Evolutionary conservation across 2,888 invertebrate genomes (phyloP).

Genomic region (Drosophila acutilabella): DNA sequence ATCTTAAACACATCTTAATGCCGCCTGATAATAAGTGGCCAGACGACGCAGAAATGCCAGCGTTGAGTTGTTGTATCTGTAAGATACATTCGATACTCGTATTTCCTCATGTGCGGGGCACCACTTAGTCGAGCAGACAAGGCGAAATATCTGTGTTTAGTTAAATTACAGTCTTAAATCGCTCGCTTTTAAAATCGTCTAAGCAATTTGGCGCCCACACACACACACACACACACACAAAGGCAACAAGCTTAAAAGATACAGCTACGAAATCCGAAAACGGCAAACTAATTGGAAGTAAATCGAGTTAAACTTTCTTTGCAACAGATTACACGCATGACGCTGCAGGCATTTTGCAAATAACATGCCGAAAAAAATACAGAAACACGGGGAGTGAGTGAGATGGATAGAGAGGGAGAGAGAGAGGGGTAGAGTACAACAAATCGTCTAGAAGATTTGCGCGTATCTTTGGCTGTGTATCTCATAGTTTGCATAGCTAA

Average conservation of each 20-base stretch:
- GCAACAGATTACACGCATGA: slow-evolving; percentile 74
- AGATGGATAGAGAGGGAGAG: not conserved
- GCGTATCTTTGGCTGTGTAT: slow-evolving; percentile 73
- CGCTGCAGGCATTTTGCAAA: slow-evolving; percentile 63
- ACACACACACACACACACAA: slow-evolving; percentile 17
- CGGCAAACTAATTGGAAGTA: slow-evolving; percentile 77
- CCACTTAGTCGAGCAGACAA: slow-evolving; percentile 59
- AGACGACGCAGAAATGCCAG: slow-evolving; percentile 14
- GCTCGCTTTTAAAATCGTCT: slow-evolving; percentile 33
- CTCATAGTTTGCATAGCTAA: slow-evolving; percentile 81
- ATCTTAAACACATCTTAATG: slow-evolving; percentile 51
- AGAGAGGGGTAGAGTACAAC: slow-evolving; percentile 8
- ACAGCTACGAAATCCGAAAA: slow-evolving; percentile 46
- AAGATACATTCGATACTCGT: slow-evolving; percentile 8
- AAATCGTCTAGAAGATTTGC: slow-evolving; percentile 53
- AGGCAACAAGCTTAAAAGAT: slow-evolving; percentile 2
- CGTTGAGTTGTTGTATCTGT: slow-evolving; percentile 11
- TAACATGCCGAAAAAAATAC: slow-evolving; percentile 37
- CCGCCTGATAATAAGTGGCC: slow-evolving; percentile 42
- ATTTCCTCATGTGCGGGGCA: slow-evolving; percentile 26
- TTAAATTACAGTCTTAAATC: slow-evolving; percentile 66
- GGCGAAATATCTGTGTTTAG: slow-evolving; percentile 69
- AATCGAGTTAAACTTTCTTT: slow-evolving; percentile 76
- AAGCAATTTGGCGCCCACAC: slow-evolving; percentile 76
- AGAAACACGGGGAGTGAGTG: not conserved